A percentile compares a stretch with the other conserved stretches of the same genome.
Conservation (phyloP, 92 coral and sea anemone species). For the Bergia sp. region DNA sequence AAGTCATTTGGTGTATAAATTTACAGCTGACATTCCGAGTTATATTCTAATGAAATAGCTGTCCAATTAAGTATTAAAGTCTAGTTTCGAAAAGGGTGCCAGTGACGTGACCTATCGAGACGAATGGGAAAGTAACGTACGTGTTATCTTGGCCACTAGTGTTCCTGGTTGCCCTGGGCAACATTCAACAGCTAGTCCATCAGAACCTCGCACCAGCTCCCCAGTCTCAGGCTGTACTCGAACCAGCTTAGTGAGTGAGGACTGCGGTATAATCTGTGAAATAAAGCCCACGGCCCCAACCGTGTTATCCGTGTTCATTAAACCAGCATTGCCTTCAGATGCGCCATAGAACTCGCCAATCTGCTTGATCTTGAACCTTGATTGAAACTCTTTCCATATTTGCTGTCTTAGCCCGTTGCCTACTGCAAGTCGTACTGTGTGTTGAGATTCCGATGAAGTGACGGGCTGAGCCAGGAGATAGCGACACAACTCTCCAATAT, state of each 20-base stretch:
- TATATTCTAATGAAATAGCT: not conserved
- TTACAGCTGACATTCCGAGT: not conserved
- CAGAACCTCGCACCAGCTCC: slow-evolving; percentile 77
- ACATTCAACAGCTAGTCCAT: slow-evolving; percentile 84
- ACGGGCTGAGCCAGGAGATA: slow-evolving; percentile 91
- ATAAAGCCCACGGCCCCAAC: slow-evolving; percentile 85
- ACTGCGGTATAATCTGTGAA: slow-evolving; percentile 58
- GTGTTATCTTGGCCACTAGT: slow-evolving; percentile 67
- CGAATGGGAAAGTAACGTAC: not conserved
- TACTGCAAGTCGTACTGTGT: slow-evolving; percentile 71
- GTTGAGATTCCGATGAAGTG: slow-evolving; percentile 71
- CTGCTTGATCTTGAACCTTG: slow-evolving; percentile 79
- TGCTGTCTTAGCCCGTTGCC: slow-evolving; percentile 92
- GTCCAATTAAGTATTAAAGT: not conserved
- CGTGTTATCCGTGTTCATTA: slow-evolving; percentile 68
- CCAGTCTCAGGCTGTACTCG: slow-evolving; percentile 81
- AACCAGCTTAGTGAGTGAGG: slow-evolving; percentile 68
- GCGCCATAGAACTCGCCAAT: slow-evolving; percentile 92
- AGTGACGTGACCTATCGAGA: not conserved
- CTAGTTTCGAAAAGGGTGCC: not conserved
- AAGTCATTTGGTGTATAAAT: not conserved
- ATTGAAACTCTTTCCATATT: slow-evolving; percentile 90
- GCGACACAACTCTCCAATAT: slow-evolving; percentile 97
- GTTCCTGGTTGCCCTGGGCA: slow-evolving; percentile 87
- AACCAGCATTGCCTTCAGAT: slow-evolving; percentile 82